These are phyloP conservation scores for Eustalomyia histrio DNA, from an alignment of 2,888 invertebrate genomes.

Conservation along the genomic window DNA sequence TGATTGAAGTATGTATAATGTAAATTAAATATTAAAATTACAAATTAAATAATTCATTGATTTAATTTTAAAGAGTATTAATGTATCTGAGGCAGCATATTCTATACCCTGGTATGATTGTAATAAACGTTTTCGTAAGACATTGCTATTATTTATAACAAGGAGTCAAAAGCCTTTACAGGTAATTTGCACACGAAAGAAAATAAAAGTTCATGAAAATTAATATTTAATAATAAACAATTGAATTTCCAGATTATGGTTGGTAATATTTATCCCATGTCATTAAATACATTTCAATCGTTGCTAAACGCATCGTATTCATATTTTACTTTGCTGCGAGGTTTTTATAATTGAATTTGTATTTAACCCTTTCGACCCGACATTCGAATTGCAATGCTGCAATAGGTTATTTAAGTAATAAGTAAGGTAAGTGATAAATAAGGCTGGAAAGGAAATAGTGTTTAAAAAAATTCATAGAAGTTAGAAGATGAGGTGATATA, in stretches of 20 bases:
- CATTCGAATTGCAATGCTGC: conserved; percentile 34
- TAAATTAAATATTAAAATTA: conserved; percentile 8
- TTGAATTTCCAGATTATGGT: conserved; percentile 68
- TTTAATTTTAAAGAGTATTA: conserved; percentile 69
- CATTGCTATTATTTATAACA: conserved; percentile 73
- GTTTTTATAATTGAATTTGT: conserved; percentile 70
- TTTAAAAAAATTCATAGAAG: no score
- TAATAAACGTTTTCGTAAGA: conserved; percentile 70
- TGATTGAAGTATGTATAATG: conserved; percentile 71
- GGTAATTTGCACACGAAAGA: conserved; percentile 66
- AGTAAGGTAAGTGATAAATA: no score
- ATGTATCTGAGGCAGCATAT: no score
- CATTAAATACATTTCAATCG: conserved; percentile 74
- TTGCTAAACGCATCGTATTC: conserved; percentile 76
- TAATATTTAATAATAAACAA: background rate
- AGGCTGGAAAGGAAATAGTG: no score
- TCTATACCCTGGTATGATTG: no score
- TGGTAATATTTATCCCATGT: conserved; percentile 74
- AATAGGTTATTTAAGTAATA: no score
- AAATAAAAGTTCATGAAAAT: no score
- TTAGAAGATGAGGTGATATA: no score
- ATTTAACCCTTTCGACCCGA: no score
- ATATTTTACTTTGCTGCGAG: conserved; percentile 76
- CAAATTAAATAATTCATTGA: background rate
- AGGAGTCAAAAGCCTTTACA: conserved; percentile 73